Percentiles rank a stretch among this genome's conserved stretches.
Evolutionary conservation across 2,113 vertebrate species (phyloP).

Genomic region (Neoarius graeffei): DNA sequence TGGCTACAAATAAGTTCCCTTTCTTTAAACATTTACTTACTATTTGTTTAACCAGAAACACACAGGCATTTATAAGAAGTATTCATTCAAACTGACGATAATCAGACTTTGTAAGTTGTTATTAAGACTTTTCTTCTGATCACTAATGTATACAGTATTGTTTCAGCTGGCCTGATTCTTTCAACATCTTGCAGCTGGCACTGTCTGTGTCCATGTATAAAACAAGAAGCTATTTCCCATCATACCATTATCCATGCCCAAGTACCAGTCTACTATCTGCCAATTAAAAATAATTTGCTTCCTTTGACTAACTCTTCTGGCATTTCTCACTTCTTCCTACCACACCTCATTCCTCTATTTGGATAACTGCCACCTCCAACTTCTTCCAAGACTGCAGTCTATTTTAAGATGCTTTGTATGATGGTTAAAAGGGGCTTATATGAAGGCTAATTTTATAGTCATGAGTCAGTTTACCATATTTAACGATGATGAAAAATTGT

Average conservation of each 20-base stretch:
- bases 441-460: neutral
- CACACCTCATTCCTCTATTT: neutral
- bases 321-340: constrained; percentile 10
- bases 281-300: constrained; percentile 25
- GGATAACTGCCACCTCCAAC: neutral
- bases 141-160: neutral
- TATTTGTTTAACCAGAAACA: neutral
- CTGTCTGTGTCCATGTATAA: neutral
- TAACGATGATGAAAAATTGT: neutral
- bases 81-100: neutral
- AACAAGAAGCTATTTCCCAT: neutral
- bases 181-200: neutral
- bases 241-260: neutral
- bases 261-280: neutral
- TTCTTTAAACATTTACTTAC: neutral
- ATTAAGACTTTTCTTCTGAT: neutral
- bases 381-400: constrained; percentile 13
- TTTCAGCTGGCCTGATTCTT: neutral
- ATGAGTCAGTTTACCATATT: neutral
- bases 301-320: constrained; percentile 13
- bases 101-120: neutral
- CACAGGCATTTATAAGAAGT: neutral
- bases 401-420: constrained; percentile 12
- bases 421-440: neutral
- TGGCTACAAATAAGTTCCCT: neutral